phyloP scores from a whole-genome alignment of 2,888 invertebrate genomes.

The Heliconius hortense region DNA sequence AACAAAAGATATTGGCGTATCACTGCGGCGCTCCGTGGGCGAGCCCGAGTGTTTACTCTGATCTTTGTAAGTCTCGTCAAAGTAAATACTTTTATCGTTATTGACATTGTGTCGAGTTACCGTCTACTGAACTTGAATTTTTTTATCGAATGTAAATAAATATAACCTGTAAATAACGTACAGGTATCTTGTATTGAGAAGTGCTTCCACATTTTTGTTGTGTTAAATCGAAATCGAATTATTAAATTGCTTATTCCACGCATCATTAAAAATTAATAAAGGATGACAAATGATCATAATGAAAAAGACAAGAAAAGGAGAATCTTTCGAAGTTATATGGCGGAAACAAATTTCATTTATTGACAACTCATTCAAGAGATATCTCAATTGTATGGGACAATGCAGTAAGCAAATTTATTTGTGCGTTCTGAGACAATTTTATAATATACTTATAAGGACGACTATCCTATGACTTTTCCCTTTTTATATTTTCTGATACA shows the following conservation, averaged over 20 bases:
- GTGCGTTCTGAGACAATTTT: conserved; percentile 43
- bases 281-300: conserved; percentile 51
- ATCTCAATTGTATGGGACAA: conserved; percentile 72
- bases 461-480: conserved; percentile 27
- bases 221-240: conserved; percentile 16
- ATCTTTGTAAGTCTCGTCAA: conserved; percentile 74
- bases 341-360: conserved; percentile 82
- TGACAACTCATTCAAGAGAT: conserved; percentile 73
- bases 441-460: conserved; percentile 43
- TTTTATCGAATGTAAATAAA: conserved; percentile 36
- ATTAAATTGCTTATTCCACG: conserved; percentile 45
- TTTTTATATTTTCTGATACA: neutral
- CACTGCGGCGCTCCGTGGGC: conserved; percentile 63
- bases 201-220: conserved; percentile 1
- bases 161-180: conserved; percentile 20
- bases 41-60: conserved; percentile 70
- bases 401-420: conserved; percentile 55
- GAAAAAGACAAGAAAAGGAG: conserved; percentile 75
- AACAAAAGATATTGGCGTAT: conserved; percentile 53
- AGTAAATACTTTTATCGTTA: conserved; percentile 79
- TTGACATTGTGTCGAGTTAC: conserved; percentile 74
- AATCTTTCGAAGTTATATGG: conserved; percentile 74
- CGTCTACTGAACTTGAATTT: conserved; percentile 60
- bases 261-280: conserved; percentile 57
- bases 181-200: neutral